phyloP scores from a whole-genome alignment of 1,140 invertebrate species.

The Teleopsis dalmanni region DNA sequence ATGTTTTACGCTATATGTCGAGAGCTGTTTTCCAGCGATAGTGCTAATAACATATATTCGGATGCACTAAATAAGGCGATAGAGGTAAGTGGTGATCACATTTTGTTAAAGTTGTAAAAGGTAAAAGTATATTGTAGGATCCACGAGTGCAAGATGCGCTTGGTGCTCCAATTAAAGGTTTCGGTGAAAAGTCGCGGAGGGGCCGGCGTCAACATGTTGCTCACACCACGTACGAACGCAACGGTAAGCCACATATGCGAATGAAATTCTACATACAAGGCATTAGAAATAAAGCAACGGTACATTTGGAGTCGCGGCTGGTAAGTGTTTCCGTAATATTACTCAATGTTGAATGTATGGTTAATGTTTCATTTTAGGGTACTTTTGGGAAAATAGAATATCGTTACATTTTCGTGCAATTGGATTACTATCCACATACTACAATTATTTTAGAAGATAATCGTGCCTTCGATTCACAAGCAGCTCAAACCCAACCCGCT shows the following conservation, averaged over 20 bases:
- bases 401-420: conserved; percentile 72
- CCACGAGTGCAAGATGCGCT: conserved; percentile 63
- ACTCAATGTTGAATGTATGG: conserved; percentile 2
- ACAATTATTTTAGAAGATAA: conserved; percentile 72
- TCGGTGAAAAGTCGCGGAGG: conserved; percentile 73
- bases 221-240: conserved; percentile 62
- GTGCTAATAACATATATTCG: conserved; percentile 76
- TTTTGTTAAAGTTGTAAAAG: background rate
- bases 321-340: conserved; percentile 46
- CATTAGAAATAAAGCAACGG: conserved; percentile 66
- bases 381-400: conserved; percentile 69
- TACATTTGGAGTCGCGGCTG: conserved; percentile 76
- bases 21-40: conserved; percentile 80
- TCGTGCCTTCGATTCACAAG: conserved; percentile 43
- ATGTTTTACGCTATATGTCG: conserved; percentile 76
- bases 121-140: conserved; percentile 45
- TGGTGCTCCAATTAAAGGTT: conserved; percentile 80
- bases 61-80: conserved; percentile 67
- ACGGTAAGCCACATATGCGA: conserved; percentile 70
- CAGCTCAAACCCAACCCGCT: conserved; percentile 1
- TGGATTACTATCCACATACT: conserved; percentile 65
- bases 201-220: conserved; percentile 66
- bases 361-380: conserved; percentile 54
- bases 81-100: conserved; percentile 40
- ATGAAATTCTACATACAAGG: conserved; percentile 89